Percentiles rank a stretch among this genome's conserved stretches.
Conservation (phyloP, 2,113 vertebrate species). For the Sinocyclocheilus maitianheensis region DNA sequence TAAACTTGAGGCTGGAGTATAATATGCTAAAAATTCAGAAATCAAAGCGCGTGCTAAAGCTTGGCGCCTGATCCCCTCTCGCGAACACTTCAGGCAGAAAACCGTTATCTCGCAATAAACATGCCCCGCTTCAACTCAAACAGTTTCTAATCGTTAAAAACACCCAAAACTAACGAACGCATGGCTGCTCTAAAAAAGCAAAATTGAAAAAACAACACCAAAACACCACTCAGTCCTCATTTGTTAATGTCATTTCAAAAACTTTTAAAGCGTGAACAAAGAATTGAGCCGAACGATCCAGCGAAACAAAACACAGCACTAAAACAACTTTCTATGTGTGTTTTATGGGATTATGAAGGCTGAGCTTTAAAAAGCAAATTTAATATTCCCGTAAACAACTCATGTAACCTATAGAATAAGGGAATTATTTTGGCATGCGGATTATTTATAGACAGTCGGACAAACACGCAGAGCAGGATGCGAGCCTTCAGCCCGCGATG, state of each 20-base stretch:
- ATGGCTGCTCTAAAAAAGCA: not conserved
- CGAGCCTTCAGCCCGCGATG: not conserved
- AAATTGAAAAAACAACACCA: not conserved
- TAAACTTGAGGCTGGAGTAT: not conserved
- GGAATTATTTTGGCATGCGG: not conserved
- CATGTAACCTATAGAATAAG: not conserved
- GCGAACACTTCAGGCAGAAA: slow-evolving; percentile 31
- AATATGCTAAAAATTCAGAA: slow-evolving; percentile 6
- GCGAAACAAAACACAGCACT: not conserved
- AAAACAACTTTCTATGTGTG: not conserved
- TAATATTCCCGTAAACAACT: not conserved
- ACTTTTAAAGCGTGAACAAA: slow-evolving; percentile 28
- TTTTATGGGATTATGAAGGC: not conserved
- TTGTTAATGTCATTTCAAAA: slow-evolving; percentile 31
- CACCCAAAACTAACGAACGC: not conserved
- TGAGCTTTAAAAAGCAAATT: not conserved
- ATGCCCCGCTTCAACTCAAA: not conserved
- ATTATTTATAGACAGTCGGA: slow-evolving; percentile 30
- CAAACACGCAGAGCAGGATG: slow-evolving; percentile 14
- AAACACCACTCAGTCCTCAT: not conserved
- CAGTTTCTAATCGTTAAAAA: slow-evolving; percentile 52
- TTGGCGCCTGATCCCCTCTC: slow-evolving; percentile 49
- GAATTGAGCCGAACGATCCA: slow-evolving; percentile 1
- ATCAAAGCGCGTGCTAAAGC: slow-evolving; percentile 29
- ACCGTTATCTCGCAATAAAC: slow-evolving; percentile 70